A percentile compares a stretch with the other conserved stretches of the same genome.
Conservation (phyloP, 2,888 invertebrate genomes). For the Cotesia congregata region DNA sequence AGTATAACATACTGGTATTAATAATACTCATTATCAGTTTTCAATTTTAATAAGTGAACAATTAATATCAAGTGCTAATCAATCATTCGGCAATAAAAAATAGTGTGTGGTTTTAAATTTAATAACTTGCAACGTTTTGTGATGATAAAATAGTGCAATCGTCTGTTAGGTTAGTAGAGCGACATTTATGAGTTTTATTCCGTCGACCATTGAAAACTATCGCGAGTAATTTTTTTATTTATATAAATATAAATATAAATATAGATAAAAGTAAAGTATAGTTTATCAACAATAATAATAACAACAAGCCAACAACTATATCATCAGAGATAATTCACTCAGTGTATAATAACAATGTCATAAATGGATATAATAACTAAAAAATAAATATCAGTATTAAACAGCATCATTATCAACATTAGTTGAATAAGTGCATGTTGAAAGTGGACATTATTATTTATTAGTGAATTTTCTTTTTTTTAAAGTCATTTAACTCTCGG, state of each 20-base stretch:
- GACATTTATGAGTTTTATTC: not conserved
- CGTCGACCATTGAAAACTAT: not conserved
- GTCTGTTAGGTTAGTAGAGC: not conserved
- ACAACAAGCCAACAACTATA: not conserved
- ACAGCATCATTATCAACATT: not conserved
- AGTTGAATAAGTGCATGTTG: not conserved
- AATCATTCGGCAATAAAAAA: not conserved
- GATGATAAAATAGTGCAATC: not conserved
- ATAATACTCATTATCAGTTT: not conserved
- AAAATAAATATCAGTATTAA: not conserved
- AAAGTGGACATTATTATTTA: not conserved
- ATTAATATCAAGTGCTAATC: not conserved
- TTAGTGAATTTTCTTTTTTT: not conserved
- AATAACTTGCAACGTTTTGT: not conserved
- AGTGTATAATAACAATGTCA: not conserved
- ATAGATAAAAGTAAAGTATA: not conserved
- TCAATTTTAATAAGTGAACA: not conserved
- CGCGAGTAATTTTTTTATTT: not conserved
- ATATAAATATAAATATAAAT: not conserved
- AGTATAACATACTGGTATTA: not conserved
- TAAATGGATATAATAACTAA: not conserved
- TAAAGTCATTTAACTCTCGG: not conserved
- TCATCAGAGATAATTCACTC: not conserved
- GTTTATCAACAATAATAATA: not conserved
- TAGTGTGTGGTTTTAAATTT: not conserved